phyloP scores from a whole-genome alignment of 23 tunicate species.

The Oikopleura albicans region DNA sequence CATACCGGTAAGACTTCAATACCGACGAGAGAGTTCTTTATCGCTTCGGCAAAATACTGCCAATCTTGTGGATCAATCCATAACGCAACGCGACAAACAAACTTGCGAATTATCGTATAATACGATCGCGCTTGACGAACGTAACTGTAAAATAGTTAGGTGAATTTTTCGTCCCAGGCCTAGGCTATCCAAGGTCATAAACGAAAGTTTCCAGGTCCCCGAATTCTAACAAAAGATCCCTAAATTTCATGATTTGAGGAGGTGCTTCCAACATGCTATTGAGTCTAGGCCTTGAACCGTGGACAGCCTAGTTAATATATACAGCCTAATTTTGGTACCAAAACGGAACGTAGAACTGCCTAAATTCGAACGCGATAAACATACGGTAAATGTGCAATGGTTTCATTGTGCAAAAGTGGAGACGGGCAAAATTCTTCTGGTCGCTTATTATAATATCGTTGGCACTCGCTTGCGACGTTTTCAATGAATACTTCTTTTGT shows the following conservation, averaged over 20 bases:
- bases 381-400: background rate
- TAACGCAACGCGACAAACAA: background rate
- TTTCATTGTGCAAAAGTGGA: background rate
- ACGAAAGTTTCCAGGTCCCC: too few relatives aligned
- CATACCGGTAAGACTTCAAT: constrained; percentile 4
- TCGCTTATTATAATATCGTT: constrained; percentile 2
- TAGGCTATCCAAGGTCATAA: too few relatives aligned
- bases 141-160: too few relatives aligned
- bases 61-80: background rate
- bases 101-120: background rate
- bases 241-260: too few relatives aligned
- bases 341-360: background rate
- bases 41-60: background rate
- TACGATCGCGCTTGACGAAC: background rate
- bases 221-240: too few relatives aligned
- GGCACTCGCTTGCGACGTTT: background rate
- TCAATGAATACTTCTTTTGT: constrained; percentile 12
- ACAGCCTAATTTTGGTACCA: background rate
- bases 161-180: too few relatives aligned
- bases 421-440: constrained; percentile 7
- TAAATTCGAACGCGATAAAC: background rate
- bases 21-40: background rate
- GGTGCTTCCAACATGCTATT: too few relatives aligned
- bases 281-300: too few relatives aligned
- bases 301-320: background rate